Base-by-base conservation (phyloP, 2,113 vertebrate genomes). In the Donacobius atricapilla region DNA sequence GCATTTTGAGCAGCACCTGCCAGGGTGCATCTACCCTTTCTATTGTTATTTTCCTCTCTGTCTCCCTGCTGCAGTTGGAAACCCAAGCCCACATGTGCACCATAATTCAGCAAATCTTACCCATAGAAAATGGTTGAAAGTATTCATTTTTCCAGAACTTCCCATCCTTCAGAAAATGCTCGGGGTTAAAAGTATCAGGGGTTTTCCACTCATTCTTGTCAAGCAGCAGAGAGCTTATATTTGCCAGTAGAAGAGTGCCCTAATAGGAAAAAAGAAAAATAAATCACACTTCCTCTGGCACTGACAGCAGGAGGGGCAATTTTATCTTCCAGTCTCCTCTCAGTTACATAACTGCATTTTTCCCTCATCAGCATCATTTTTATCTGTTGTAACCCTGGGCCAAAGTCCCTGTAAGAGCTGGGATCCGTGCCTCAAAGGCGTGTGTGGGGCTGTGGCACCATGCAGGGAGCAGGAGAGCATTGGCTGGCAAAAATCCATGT, bases 101-200 rank as follows among this genome's bases (percentile, higher is more conserved):
- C 8, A 21, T 44, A 65, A 11, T 35, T 11, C 33, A 53, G 19
- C 11, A 51, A 13, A 33, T 25, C 90, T 98, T 92, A 99, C 98
- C 98, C 64, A 96, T 15, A 73, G 98, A 99, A 96, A 99, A 99
- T 3, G 99, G 98, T 22, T 99, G 5, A 83, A 99, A 99, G 44
- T 91, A 48, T 0, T 99, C 98, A 4, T 89, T 98, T 81, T 96
- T 98, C 60, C 92, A 91, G 94, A 99, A 99, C 53, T 97, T 97
- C 13, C 98, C 98, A 4, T 98, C 95, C 61, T 99, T 98, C 95
- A 99, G 96, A 89, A 99, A 99, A 89, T 99, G 98, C 35, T 79
- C 97, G 0, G 99, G 99, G 68, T 99, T 99, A 87, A 99, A 99
- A 3, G 40, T 42, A 25, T 98, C 35, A 0, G 98, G 98, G 2